These are phyloP conservation scores for Coregonus clupeaformis DNA, from an alignment of 2,113 vertebrate genomes.

Conservation along the genomic window DNA sequence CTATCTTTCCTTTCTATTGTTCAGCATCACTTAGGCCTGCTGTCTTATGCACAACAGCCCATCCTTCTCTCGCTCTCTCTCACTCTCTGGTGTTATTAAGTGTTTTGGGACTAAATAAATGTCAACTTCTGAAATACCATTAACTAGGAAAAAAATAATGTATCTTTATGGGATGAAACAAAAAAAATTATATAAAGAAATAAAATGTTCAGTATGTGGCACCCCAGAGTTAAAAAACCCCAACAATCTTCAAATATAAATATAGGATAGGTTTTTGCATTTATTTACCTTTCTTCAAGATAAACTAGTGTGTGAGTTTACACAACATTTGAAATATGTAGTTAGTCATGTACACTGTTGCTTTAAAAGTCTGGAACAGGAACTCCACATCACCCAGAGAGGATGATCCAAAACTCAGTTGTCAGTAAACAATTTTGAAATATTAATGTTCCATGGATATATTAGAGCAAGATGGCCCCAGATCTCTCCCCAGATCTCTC, in stretches of 20 bases:
- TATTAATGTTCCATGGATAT: conserved; percentile 65
- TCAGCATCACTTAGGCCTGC: no score
- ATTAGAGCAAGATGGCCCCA: conserved; percentile 42
- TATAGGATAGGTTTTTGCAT: no score
- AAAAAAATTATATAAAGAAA: no score
- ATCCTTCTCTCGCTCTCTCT: not conserved
- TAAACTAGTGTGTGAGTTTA: no score
- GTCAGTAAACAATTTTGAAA: conserved; percentile 60
- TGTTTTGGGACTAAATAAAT: not conserved
- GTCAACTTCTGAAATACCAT: not conserved
- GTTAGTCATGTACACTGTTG: not conserved
- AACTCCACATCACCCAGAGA: conserved; percentile 17
- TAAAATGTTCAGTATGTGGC: no score
- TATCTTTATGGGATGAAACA: no score
- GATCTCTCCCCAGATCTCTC: conserved; percentile 24
- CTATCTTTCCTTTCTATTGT: no score
- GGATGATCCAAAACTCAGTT: conserved; percentile 16
- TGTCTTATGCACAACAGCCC: no score
- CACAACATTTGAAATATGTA: no score
- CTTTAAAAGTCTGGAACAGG: conserved; percentile 27
- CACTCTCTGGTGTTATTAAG: no score
- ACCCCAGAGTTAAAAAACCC: not conserved
- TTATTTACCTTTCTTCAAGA: no score
- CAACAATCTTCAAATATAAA: not conserved
- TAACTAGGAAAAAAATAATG: no score